Percentiles rank a stretch among this genome's conserved stretches.
Conservation (phyloP, 2,797 vertebrate genomes). For the Orestias chungarensis region DNA sequence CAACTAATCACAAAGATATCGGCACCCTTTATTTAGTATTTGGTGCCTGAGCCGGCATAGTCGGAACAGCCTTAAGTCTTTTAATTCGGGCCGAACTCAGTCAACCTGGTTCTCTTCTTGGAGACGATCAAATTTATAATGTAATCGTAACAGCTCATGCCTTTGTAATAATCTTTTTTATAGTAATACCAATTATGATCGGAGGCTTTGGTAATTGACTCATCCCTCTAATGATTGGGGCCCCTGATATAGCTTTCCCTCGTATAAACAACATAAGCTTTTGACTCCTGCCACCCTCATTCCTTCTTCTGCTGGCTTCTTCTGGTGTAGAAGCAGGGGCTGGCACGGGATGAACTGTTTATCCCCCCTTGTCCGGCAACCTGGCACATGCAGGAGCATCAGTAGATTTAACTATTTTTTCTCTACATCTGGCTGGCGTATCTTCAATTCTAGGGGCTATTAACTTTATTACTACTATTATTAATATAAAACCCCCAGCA, state of each 20-base stretch:
- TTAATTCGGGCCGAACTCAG: conserved; percentile 46
- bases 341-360: conserved; percentile 54
- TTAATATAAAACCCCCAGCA: conserved; percentile 60
- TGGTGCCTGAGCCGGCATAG: conserved; percentile 67
- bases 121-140: conserved; percentile 65
- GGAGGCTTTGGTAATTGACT: conserved; percentile 64
- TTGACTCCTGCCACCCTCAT: conserved; percentile 47
- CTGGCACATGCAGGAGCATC: conserved; percentile 46
- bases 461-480: conserved; percentile 62
- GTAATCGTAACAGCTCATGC: conserved; percentile 66
- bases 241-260: conserved; percentile 58
- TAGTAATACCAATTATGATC: conserved; percentile 66
- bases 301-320: conserved; percentile 3
- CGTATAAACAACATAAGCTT: conserved; percentile 66
- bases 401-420: conserved; percentile 57
- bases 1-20: conserved; percentile 73
- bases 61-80: conserved; percentile 41
- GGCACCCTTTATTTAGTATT: conserved; percentile 69
- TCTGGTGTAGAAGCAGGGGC: conserved; percentile 45
- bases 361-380: conserved; percentile 36
- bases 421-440: conserved; percentile 25
- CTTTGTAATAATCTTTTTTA: conserved; percentile 73
- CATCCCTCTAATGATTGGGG: conserved; percentile 42
- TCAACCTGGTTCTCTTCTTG: conserved; percentile 33
- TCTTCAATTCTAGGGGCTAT: conserved; percentile 53